Evolutionary conservation across 1,140 invertebrate genomes (phyloP), one percentile per base, ranked within the genome.

Genomic region (Anoplolepis gracilipes): DNA sequence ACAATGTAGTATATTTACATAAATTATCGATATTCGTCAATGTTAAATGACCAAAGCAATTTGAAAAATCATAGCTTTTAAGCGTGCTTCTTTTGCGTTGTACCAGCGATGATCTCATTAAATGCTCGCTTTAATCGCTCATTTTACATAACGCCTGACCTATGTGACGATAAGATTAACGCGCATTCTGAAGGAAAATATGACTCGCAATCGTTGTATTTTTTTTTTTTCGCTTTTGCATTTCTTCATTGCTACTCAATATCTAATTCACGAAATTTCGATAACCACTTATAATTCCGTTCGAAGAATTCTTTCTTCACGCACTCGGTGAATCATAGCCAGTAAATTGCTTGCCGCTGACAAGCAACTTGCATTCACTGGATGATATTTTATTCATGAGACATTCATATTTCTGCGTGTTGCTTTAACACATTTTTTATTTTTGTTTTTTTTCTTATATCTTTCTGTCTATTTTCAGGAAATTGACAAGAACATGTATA

Each of bases 321-420:
- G 69, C 70, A 65, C 19, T 30, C 62, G 69, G 46, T 90, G 82
- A 88, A 88, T 90, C 89, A 90, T 49, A 76, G 42, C n/a, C 42
- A 53, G 84, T 82, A 88, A 88, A 82, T 82, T 86, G 75, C 49
- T 53, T 30, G 13, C 28, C 73, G 39, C 55, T 79, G 73, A 88
- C 81, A 79, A 67, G 16, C 28, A 16, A 39, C 28, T 36, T 85
- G 42, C 49, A 62, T 55, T 85, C 46, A 4, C 36, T 42, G 25
- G 11, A 53, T 59, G 49, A 87, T 85, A 75, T 88, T 88, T 88
- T 88, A 88, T 85, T 79, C 67, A 78, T 73, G 61, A 55, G 42
- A 22, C 13, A 33, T 59, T 42, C 11, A 11, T 36, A 53, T 72
- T 53, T 49, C 72, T 25, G n/a, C 16, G 25, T 36, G 55, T 70